phyloP scores from a whole-genome alignment of 2,113 vertebrate genomes.

The Campylomormyrus tamandua region DNA sequence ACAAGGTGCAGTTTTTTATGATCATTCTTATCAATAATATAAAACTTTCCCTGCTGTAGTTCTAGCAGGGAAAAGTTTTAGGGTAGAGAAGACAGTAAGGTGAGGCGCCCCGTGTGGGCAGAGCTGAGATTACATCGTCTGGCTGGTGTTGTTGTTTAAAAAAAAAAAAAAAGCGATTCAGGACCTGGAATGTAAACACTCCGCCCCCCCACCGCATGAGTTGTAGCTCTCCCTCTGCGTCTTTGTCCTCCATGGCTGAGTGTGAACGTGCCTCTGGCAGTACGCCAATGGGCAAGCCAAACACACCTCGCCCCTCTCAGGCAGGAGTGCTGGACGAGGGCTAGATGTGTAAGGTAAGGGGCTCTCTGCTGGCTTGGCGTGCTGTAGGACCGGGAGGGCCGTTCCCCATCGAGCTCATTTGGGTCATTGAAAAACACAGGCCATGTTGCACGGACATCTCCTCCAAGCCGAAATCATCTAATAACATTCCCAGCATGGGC shows the following conservation, averaged over 20 bases:
- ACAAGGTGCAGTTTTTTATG: background rate
- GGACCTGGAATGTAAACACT: background rate
- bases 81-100: background rate
- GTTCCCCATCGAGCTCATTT: background rate
- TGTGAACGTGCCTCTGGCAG: background rate
- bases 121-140: background rate
- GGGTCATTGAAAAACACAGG: background rate
- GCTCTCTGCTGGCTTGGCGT: background rate
- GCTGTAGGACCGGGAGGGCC: background rate
- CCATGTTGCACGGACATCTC: background rate
- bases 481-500: conserved; percentile 24
- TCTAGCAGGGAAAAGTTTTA: background rate
- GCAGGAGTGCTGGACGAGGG: background rate
- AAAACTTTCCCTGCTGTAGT: background rate
- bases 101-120: background rate
- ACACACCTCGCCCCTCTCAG: background rate
- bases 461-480: background rate
- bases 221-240: background rate
- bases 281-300: background rate
- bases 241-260: background rate
- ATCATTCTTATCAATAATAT: background rate
- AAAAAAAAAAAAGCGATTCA: no score
- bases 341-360: background rate
- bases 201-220: background rate
- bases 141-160: background rate